These are phyloP conservation scores for human DNA, from an alignment of 2,113 vertebrate species.

Conservation along the genomic window GRCh38 chr3:76462501-76463000, in stretches of 20 bases:
- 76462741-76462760: neutral
- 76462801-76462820: neutral
- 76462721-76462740: neutral
- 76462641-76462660: neutral
- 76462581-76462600: too few relatives aligned
- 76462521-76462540: neutral
- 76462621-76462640: neutral
- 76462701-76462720: neutral
- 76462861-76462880: neutral
- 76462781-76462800: neutral
- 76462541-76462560: neutral
- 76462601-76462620: neutral
- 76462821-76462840: neutral
- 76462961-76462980: neutral
- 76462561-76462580: too few relatives aligned
- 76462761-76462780: neutral
- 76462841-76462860: neutral
- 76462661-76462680: neutral
- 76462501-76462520: neutral
- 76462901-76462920: neutral
- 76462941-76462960: neutral
- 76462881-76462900: neutral
- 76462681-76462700: neutral
- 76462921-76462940: neutral
- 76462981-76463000: fast-evolving